Base-by-base conservation (phyloP, 2,888 invertebrate species). In the Epistrophe eligans region DNA sequence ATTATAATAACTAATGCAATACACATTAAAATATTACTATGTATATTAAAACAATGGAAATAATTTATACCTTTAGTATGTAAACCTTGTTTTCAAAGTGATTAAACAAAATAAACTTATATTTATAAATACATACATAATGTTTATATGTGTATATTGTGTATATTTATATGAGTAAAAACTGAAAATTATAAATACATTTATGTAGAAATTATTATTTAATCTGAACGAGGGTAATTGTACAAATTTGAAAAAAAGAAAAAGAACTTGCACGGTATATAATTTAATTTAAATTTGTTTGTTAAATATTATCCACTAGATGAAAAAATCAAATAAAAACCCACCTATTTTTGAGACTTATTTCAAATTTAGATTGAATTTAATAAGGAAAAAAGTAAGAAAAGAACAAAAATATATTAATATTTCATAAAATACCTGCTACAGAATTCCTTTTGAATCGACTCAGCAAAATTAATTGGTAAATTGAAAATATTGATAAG, bases 301-400 rank as follows among this genome's bases (percentile, higher is more conserved):
- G 48, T 70, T 85, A 62, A 40, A 70, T 35, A 73, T 73, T 85
- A 58, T 74, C 71, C 79, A 87, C 62, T 81, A 77, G 72, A 62
- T 64, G 9, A 79, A 43, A n/a, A 72, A 77, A 50, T 79, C 79
- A 74, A 77, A 87, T 71, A 66, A 82, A 38, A 87, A 66, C 85
- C 85, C 85, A 87, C 85, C 85, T 87, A 82, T 64, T 82, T 87
- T 80, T 72, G 81, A 81, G 77, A 81, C 60, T 80, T 81, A 62
- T 81, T 84, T 76, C 81, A 84, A 76, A 60, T 58, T 72, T 57
- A 79, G 57, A 60, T 73, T 83, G 45, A 70, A 71, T 62, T 82
- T 64, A 45, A 58, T 35, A 35, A 73, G 15, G 48, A 55, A 64
- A 48, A 4, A 11, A 45, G 13, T 15, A 50, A 43, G 38, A 19